Evolutionary conservation across 2,888 invertebrate genomes (phyloP).

Genomic region (Ernsta delagoae): DNA sequence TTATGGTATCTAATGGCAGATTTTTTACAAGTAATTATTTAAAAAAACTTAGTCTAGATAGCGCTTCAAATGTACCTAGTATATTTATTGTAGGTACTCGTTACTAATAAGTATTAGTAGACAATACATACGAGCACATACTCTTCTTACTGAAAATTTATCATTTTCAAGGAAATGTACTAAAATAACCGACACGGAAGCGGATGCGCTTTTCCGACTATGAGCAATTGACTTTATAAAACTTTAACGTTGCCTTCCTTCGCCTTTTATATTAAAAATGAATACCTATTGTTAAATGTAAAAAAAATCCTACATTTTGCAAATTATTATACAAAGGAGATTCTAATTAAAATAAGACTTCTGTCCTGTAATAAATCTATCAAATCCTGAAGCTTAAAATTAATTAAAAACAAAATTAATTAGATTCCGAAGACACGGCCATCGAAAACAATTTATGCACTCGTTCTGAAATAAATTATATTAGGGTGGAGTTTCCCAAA

Average conservation of each 20-base stretch:
- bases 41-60: too few species aligned
- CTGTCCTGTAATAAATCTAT: background rate
- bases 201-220: conserved; percentile 2
- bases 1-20: too few species aligned
- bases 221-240: background rate
- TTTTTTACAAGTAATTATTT: too few species aligned
- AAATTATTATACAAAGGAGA: too few species aligned
- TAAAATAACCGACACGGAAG: background rate
- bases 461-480: conserved; percentile 66
- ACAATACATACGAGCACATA: too few species aligned
- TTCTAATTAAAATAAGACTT: background rate
- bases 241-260: background rate
- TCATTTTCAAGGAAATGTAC: background rate
- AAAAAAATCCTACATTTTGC: background rate
- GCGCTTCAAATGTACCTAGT: too few species aligned
- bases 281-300: background rate
- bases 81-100: too few species aligned
- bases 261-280: background rate
- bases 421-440: conserved; percentile 10
- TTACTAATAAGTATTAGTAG: too few species aligned
- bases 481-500: conserved; percentile 58
- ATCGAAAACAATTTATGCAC: conserved; percentile 58
- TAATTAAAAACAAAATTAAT: conserved; percentile 29
- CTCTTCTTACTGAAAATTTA: too few species aligned
- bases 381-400: conserved; percentile 5